phyloP scores from a whole-genome alignment of 2,888 invertebrate species.

The Volucella inflata region DNA sequence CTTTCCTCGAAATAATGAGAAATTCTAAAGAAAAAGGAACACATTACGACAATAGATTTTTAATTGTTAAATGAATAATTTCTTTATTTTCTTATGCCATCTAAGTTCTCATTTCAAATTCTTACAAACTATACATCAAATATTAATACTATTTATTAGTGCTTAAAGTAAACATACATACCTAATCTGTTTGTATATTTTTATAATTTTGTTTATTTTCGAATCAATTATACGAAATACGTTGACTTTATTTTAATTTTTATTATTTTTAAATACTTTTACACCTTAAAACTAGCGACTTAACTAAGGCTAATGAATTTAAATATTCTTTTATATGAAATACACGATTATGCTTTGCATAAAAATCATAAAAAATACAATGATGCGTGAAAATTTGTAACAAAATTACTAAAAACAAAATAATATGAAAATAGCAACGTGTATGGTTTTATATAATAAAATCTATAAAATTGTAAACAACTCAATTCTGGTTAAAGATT shows the following conservation, averaged over 20 bases:
- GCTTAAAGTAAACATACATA: constrained; percentile 1
- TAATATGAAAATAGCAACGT: background rate
- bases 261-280: constrained; percentile 51
- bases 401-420: constrained; percentile 1
- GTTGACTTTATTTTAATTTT: background rate
- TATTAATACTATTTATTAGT: constrained; percentile 38
- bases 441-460: constrained; percentile 4
- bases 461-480: constrained; percentile 12
- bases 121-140: constrained; percentile 51
- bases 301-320: constrained; percentile 35
- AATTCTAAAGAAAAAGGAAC: no score
- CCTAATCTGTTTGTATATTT: constrained; percentile 10
- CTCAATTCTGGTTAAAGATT: background rate
- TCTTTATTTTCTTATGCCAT: constrained; percentile 55
- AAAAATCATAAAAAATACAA: constrained; percentile 23
- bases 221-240: constrained; percentile 39
- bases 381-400: constrained; percentile 13
- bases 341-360: constrained; percentile 69
- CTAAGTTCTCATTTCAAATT: constrained; percentile 45
- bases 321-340: constrained; percentile 46
- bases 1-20: no score
- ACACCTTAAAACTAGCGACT: constrained; percentile 48
- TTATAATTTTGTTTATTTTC: constrained; percentile 15
- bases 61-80: constrained; percentile 19
- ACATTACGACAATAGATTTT: no score